Evolutionary conservation across 1,140 invertebrate species (phyloP), one percentile per base, ranked within the genome.

Genomic region (Aphelinus atriplicis): DNA sequence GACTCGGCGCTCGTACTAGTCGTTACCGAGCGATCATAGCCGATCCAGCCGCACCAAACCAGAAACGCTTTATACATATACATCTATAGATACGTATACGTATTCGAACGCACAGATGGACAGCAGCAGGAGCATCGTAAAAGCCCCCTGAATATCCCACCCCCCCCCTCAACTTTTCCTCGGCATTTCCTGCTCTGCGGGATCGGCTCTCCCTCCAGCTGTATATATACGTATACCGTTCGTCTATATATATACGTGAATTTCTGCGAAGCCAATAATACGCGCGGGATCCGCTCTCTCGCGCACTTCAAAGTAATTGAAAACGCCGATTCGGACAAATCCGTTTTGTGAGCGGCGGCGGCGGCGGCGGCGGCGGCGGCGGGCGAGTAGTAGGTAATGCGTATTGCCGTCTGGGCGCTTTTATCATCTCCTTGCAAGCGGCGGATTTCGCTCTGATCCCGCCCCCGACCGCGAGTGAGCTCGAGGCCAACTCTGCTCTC

Each of bases 241-340:
- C 9, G 2, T 42, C 61, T 47, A 64, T 55, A 55, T 42, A 53
- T 43, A 53, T 53, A 53, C 9, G 4, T 53, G 51, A 53, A 65
- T 65, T 65, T 65, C 63, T 48, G 63, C 63, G 63, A 65, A 65
- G 42, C 47, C 63, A 65, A 65, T 65, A 65, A 65, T 65, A 65
- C 63, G 47, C 48, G 3, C 10, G 47, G 50, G 6, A 3, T 51
- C 51, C 9, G 51, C 51, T 53, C 9, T 6, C 51, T 4, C 9
- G 51, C 51, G 66, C 66, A 58, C 66, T 58, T 58, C 55, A 47
- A 57, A 47, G 55, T 69, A 69, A 69, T 69, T 69, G 66, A 69
- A 69, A 69, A 69, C 45, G 66, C 43, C 56, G 55, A 69, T 69
- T 69, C 56, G 56, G 56, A 69, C 55, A 69, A 69, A 69, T 69